phyloP scores from a whole-genome alignment of 2,888 invertebrate species.

The Perithous albicinctus region DNA sequence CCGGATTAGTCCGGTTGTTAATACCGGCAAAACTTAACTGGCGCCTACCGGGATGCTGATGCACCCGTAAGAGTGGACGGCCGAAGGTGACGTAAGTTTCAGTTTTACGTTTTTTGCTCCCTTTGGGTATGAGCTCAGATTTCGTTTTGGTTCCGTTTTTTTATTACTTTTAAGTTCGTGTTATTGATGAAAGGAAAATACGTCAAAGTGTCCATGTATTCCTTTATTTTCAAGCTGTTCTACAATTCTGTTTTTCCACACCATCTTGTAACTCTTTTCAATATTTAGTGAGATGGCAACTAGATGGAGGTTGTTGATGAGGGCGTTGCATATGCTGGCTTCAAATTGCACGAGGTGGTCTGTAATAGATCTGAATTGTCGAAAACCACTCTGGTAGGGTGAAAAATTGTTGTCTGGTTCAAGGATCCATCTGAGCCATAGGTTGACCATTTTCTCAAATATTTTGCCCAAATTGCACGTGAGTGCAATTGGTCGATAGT shows the following conservation, averaged over 20 bases:
- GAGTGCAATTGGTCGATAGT: neutral
- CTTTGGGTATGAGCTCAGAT: too few species aligned
- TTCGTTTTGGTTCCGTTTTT: too few species aligned
- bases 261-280: conserved; percentile 4
- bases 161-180: too few species aligned
- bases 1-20: too few species aligned
- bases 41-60: too few species aligned
- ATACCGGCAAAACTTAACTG: too few species aligned
- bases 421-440: too few species aligned
- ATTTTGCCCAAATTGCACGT: neutral
- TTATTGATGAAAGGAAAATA: too few species aligned
- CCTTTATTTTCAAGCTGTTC: neutral
- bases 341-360: conserved; percentile 29
- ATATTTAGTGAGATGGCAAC: conserved; percentile 29
- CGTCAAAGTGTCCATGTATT: neutral
- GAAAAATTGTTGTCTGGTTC: neutral
- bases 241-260: neutral
- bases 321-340: conserved; percentile 7
- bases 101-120: too few species aligned
- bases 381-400: conserved; percentile 34
- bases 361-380: conserved; percentile 26
- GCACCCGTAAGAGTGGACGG: too few species aligned
- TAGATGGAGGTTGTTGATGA: conserved; percentile 14
- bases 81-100: too few species aligned
- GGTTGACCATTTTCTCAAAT: too few species aligned